Base-by-base conservation (phyloP, 2,113 vertebrate genomes). In the Lepus timidus region DNA sequence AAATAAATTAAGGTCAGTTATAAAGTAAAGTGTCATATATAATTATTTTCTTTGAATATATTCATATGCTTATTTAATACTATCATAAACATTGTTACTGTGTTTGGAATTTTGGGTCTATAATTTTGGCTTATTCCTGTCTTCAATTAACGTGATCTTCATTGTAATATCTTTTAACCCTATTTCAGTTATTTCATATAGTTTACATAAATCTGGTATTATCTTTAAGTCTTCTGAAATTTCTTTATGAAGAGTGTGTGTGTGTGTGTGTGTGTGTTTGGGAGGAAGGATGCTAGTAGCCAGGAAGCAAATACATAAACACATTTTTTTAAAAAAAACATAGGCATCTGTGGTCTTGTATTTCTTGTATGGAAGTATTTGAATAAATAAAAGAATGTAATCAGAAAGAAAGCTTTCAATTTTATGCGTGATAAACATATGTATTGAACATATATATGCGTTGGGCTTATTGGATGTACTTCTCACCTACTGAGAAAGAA, bases 41-140 rank as follows among this genome's bases (percentile, higher is more conserved):
- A 81, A 84, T 27, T 76, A 70, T 93, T 85, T 91, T 33, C n/a
- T 61, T 82, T 90, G 49, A 61, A 70, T 76, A 76, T 65, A 74
- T 49, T 65, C 25, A 52, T 3, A 0, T 16, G 8, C 14, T 80
- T 51, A 68, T 44, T 64, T 73, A 82, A 52, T 22, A 36, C 3
- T 44, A 7, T 44, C 49, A 90, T 20, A 5, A 9, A 33, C 29
- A 49, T 52, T 67, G 82, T 81, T 89, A 68, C 71, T 82, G 39
- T 80, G 17, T 64, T 82, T 55, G 62, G 20, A 3, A 4, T 13
- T 36, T 88, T 83, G 22, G 11, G 3, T 62, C 27, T 73, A 8
- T 27, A 55, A 67, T 62, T 74, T 95, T 58, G 70, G 20, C 11
- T 61, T 87, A n/a, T 78, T 85, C 55, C 17, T 89, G 0, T 83